Evolutionary conservation across 2,888 invertebrate species (phyloP).

Genomic region (Nezara viridula): DNA sequence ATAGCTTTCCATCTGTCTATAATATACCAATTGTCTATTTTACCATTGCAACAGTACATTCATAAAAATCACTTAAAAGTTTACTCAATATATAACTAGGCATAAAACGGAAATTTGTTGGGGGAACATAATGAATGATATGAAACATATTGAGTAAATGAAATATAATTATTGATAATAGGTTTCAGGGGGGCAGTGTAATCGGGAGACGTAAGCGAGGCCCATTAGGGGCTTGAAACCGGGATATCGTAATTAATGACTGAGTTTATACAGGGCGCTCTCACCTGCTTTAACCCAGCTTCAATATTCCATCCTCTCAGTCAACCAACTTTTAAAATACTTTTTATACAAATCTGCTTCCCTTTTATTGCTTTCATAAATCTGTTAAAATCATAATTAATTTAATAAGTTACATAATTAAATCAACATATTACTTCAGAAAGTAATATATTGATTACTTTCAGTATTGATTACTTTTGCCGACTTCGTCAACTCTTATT

Average conservation of each 20-base stretch:
- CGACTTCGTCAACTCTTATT: too few species aligned
- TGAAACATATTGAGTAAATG: background rate
- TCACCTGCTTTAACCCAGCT: slow-evolving; percentile 20
- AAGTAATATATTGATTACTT: too few species aligned
- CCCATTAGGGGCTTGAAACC: slow-evolving; percentile 22
- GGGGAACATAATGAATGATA: background rate
- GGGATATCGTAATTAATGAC: slow-evolving; percentile 40
- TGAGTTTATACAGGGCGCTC: slow-evolving; percentile 25
- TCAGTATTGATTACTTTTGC: too few species aligned
- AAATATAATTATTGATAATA: slow-evolving; percentile 21
- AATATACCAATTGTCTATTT: too few species aligned
- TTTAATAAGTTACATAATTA: too few species aligned
- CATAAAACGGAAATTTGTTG: background rate
- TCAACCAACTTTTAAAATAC: background rate
- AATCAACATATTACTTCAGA: too few species aligned
- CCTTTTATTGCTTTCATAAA: background rate
- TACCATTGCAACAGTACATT: too few species aligned
- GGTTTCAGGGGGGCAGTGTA: background rate
- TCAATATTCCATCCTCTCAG: background rate
- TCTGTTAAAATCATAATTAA: too few species aligned
- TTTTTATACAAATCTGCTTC: background rate
- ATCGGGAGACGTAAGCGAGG: background rate
- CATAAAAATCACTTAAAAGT: too few species aligned
- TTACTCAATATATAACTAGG: background rate
- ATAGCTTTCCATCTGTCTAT: too few species aligned